A percentile compares a stretch with the other conserved stretches of the same genome.
Evolutionary conservation across 2,888 invertebrate species (phyloP).

Genomic region (Ennomos fuscantarius): DNA sequence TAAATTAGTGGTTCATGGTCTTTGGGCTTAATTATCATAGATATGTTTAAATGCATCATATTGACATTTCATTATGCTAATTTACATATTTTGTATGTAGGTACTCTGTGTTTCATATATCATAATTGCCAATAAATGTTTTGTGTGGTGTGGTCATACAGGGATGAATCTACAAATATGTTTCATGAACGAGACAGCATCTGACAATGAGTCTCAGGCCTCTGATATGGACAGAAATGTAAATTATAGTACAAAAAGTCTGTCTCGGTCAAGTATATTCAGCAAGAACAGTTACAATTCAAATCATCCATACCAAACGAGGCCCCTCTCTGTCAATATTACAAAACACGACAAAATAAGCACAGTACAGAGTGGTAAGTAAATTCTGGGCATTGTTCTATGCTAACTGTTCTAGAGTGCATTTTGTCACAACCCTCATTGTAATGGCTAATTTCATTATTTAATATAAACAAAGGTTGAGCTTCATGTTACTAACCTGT

Average conservation of each 20-base stretch:
- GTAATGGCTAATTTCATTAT: slow-evolving; percentile 11
- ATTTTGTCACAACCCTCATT: slow-evolving; percentile 17
- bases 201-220: slow-evolving; percentile 92
- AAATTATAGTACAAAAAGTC: slow-evolving; percentile 67
- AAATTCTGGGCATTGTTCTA: slow-evolving; percentile 42
- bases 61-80: slow-evolving; percentile 27
- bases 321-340: slow-evolving; percentile 77
- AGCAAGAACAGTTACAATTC: slow-evolving; percentile 76
- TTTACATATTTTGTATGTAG: slow-evolving; percentile 49
- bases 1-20: slow-evolving; percentile 14
- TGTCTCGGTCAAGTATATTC: slow-evolving; percentile 73
- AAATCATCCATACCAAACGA: slow-evolving; percentile 80
- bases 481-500: slow-evolving; percentile 18
- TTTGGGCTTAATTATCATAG: slow-evolving; percentile 18
- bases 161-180: slow-evolving; percentile 98
- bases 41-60: slow-evolving; percentile 8
- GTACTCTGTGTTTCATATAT: slow-evolving; percentile 40
- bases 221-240: slow-evolving; percentile 88
- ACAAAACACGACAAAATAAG: slow-evolving; percentile 77
- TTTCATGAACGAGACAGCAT: slow-evolving; percentile 97
- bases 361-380: slow-evolving; percentile 75
- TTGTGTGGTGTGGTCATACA: slow-evolving; percentile 61
- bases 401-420: slow-evolving; percentile 10
- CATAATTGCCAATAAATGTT: slow-evolving; percentile 42
- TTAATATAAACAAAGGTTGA: slow-evolving; percentile 24